Evolutionary conservation across 2,113 vertebrate species (phyloP).

Genomic region (Solea senegalensis): DNA sequence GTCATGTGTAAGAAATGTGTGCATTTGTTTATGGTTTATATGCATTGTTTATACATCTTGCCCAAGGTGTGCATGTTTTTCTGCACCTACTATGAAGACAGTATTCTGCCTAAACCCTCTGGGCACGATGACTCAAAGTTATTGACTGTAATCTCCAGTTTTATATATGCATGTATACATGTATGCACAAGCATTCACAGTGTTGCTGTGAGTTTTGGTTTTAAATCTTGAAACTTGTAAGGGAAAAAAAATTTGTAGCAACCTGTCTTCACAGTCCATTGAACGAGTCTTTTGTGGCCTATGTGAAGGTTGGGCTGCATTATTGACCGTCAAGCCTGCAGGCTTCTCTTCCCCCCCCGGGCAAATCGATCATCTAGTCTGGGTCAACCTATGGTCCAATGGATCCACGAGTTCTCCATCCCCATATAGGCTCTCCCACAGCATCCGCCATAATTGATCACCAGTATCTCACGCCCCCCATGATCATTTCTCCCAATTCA

Average conservation of each 20-base stretch:
- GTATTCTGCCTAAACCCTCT: constrained; percentile 5
- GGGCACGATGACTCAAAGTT: constrained; percentile 9
- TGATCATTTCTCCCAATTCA: constrained; percentile 44
- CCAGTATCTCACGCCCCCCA: constrained; percentile 29
- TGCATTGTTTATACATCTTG: neutral
- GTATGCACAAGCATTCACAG: constrained; percentile 8
- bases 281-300: constrained; percentile 50
- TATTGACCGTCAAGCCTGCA: constrained; percentile 65
- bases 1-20: neutral
- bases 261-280: constrained; percentile 53
- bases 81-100: constrained; percentile 12
- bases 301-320: constrained; percentile 29
- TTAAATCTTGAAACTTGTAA: constrained; percentile 19
- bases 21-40: neutral
- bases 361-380: constrained; percentile 64
- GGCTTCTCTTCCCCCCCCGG: constrained; percentile 35
- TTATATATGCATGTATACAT: constrained; percentile 1
- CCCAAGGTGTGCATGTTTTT: constrained; percentile 15
- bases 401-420: constrained; percentile 40
- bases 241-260: constrained; percentile 24
- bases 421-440: constrained; percentile 19
- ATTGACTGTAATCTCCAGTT: constrained; percentile 15
- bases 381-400: constrained; percentile 54
- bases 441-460: constrained; percentile 38
- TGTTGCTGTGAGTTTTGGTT: constrained; percentile 6